Conservation (phyloP, 2,888 invertebrate genomes). For the Drosophila tanythrix region DNA sequence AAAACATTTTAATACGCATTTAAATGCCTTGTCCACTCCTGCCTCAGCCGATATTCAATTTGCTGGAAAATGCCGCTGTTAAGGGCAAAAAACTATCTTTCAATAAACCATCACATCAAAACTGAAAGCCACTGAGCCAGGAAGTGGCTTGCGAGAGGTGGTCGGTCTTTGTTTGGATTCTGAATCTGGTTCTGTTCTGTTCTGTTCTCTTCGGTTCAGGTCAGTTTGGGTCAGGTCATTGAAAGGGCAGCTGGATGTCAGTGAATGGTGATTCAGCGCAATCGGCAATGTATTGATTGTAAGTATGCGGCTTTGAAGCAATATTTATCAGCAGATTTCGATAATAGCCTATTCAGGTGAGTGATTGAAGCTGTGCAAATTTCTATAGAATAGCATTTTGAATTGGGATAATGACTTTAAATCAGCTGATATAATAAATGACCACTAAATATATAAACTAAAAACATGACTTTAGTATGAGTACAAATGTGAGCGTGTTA, state of each 20-base stretch:
- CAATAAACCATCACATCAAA: conserved; percentile 53
- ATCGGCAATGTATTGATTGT: conserved; percentile 68
- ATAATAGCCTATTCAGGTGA: conserved; percentile 37
- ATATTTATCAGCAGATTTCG: conserved; percentile 67
- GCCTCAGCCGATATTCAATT: conserved; percentile 72
- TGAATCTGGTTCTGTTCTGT: conserved; percentile 8
- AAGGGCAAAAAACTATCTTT: conserved; percentile 73
- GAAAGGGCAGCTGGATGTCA: conserved; percentile 10
- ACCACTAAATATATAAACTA: not conserved
- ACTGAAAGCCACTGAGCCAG: conserved; percentile 44
- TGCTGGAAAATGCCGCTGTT: conserved; percentile 76
- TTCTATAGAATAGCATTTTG: conserved; percentile 4
- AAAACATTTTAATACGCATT: conserved; percentile 68
- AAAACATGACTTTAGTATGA: not conserved
- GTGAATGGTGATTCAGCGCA: conserved; percentile 76
- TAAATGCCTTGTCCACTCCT: conserved; percentile 60
- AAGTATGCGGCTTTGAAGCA: conserved; percentile 36
- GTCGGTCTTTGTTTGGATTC: conserved; percentile 4
- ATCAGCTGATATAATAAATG: conserved; percentile 1
- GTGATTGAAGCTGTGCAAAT: conserved; percentile 35
- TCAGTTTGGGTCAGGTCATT: conserved; percentile 8
- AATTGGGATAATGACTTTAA: conserved; percentile 8
- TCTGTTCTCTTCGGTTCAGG: conserved; percentile 5
- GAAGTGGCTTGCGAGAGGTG: conserved; percentile 47
- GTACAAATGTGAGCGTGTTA: conserved; percentile 37